These are phyloP conservation scores for Cordilura impudica DNA, from an alignment of 2,888 invertebrate genomes.

Conservation along the genomic window DNA sequence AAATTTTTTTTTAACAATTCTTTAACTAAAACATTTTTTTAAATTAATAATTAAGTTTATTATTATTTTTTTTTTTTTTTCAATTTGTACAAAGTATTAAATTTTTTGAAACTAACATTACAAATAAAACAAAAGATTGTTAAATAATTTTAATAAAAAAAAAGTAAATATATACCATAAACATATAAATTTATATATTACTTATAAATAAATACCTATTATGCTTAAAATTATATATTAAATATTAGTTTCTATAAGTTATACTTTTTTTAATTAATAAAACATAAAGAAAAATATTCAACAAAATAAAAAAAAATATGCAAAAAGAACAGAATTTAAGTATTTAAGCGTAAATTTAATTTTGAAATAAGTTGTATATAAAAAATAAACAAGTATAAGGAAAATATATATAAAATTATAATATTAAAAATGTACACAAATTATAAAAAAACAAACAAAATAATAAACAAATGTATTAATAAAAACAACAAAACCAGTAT, in stretches of 20 bases:
- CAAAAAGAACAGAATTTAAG: constrained; percentile 53
- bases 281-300: constrained; percentile 46
- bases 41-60: constrained; percentile 68
- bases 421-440: constrained; percentile 63
- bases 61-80: constrained; percentile 55
- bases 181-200: constrained; percentile 45
- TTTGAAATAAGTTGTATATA: constrained; percentile 57
- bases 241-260: constrained; percentile 45
- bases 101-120: constrained; percentile 55
- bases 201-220: constrained; percentile 42
- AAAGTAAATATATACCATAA: constrained; percentile 47
- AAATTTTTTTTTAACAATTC: background rate
- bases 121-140: constrained; percentile 59
- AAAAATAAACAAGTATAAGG: constrained; percentile 31
- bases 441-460: constrained; percentile 49
- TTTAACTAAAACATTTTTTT: constrained; percentile 55
- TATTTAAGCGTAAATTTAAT: constrained; percentile 51
- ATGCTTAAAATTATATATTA: constrained; percentile 50
- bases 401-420: constrained; percentile 25
- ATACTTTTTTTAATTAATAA: constrained; percentile 52
- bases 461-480: constrained; percentile 64
- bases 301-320: constrained; percentile 53
- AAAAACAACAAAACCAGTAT: constrained; percentile 58
- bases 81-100: constrained; percentile 74
- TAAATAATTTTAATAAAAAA: constrained; percentile 64